phyloP scores from a whole-genome alignment of 2,797 vertebrate genomes.

The Pangasius macronema region DNA sequence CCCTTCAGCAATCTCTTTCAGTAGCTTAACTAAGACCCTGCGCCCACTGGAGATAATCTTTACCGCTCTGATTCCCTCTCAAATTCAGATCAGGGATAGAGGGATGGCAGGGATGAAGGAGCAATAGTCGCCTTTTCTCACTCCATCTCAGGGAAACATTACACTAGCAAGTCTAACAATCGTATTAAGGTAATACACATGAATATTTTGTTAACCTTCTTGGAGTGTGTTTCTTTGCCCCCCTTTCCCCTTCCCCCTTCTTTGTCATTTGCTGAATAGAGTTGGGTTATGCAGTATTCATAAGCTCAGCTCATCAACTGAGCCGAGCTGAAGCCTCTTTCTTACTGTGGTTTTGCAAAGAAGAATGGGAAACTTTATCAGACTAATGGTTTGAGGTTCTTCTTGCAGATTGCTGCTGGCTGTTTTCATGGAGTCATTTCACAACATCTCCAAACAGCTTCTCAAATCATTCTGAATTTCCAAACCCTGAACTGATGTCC shows the following conservation, averaged over 20 bases:
- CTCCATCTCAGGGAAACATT: not conserved
- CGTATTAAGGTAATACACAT: conserved; percentile 33
- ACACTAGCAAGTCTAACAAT: conserved; percentile 4
- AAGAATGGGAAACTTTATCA: not conserved
- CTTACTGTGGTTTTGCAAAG: not conserved
- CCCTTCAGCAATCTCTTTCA: conserved; percentile 31
- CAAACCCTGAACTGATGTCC: not conserved
- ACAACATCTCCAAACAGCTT: not conserved
- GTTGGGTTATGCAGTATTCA: conserved; percentile 38
- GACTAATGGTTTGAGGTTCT: not conserved
- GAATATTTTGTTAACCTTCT: conserved; percentile 24
- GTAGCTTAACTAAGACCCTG: conserved; percentile 18
- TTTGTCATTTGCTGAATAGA: conserved; percentile 49
- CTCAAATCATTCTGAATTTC: not conserved
- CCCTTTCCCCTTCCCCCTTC: conserved; percentile 36
- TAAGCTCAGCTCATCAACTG: not conserved
- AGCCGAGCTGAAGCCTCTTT: not conserved
- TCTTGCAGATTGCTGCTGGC: not conserved
- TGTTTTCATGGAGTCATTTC: not conserved
- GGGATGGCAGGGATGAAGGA: not conserved
- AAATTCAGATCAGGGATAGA: conserved; percentile 28
- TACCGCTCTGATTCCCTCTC: conserved; percentile 2
- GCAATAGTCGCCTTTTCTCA: conserved; percentile 27
- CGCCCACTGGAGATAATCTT: conserved; percentile 6
- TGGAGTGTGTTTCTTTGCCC: conserved; percentile 16